These are phyloP conservation scores for Andrena camellia DNA, from an alignment of 2,888 invertebrate genomes.

Conservation along the genomic window DNA sequence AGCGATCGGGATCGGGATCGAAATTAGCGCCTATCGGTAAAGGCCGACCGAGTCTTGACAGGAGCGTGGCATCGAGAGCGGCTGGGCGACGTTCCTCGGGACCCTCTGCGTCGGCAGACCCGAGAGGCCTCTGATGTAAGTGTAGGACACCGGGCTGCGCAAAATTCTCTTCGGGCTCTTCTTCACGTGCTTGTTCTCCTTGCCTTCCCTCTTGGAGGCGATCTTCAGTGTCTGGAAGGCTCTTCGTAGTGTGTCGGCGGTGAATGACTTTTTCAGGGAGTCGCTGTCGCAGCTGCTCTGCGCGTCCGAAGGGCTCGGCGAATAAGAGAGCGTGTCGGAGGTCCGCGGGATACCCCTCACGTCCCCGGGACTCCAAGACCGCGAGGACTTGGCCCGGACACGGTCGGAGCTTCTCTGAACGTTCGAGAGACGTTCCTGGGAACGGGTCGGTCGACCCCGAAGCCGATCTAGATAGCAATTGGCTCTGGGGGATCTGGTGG, in stretches of 20 bases:
- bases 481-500: slow-evolving; percentile 66
- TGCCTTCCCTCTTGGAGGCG: slow-evolving; percentile 84
- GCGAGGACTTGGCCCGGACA: slow-evolving; percentile 74
- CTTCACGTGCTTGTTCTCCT: slow-evolving; percentile 86
- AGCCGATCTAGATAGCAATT: slow-evolving; percentile 75
- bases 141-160: slow-evolving; percentile 92
- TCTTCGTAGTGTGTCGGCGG: slow-evolving; percentile 89
- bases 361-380: slow-evolving; percentile 79
- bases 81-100: slow-evolving; percentile 86
- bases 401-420: slow-evolving; percentile 70
- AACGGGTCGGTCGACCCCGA: slow-evolving; percentile 72
- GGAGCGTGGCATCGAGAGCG: slow-evolving; percentile 66
- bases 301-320: slow-evolving; percentile 83
- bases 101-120: slow-evolving; percentile 93
- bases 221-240: slow-evolving; percentile 90
- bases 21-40: slow-evolving; percentile 68
- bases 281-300: slow-evolving; percentile 86
- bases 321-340: slow-evolving; percentile 76
- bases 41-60: slow-evolving; percentile 75
- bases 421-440: slow-evolving; percentile 75
- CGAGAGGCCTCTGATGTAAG: slow-evolving; percentile 92
- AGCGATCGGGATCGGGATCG: neutral
- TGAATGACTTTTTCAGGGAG: slow-evolving; percentile 86
- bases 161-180: slow-evolving; percentile 90
- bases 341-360: slow-evolving; percentile 69